Conservation (phyloP, 2,797 vertebrate genomes). For the Coregonus suidteri region DNA sequence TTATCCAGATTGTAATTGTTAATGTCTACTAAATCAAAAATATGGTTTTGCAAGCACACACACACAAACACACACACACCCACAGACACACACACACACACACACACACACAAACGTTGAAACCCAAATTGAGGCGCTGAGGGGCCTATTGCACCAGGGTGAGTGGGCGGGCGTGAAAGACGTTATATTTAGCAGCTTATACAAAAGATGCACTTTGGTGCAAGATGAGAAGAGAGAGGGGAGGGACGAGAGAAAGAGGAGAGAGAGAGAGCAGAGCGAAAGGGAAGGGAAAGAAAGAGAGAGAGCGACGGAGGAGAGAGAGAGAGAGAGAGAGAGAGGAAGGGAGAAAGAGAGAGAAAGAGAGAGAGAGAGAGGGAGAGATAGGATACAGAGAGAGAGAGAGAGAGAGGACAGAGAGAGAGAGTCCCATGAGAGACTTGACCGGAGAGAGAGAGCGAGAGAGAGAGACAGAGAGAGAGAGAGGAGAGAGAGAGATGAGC, state of each 20-base stretch:
- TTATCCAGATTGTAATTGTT: not conserved
- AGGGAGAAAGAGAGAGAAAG: not conserved
- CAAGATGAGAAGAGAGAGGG: too few species aligned
- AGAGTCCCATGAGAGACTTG: too few species aligned
- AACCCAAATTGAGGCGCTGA: too few species aligned
- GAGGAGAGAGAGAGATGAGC: too few species aligned
- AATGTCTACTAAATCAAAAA: too few species aligned
- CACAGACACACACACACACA: not conserved
- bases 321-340: slow-evolving; percentile 8
- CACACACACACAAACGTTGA: not conserved
- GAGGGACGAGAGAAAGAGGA: slow-evolving; percentile 25
- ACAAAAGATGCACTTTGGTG: slow-evolving; percentile 58
- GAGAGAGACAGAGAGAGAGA: too few species aligned
- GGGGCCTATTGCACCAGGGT: not conserved
- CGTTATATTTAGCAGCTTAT: slow-evolving; percentile 55
- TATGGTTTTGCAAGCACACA: not conserved
- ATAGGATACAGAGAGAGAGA: not conserved
- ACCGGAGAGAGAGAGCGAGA: slow-evolving; percentile 15
- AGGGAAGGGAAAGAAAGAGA: slow-evolving; percentile 5
- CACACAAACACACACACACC: not conserved
- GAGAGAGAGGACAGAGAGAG: not conserved
- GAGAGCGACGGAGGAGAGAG: not conserved
- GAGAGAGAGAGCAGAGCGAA: slow-evolving; percentile 11
- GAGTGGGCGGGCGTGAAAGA: not conserved
- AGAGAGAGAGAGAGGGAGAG: not conserved